Percentiles rank a stretch among this genome's conserved stretches.
phyloP scores from a whole-genome alignment of 2,797 vertebrate species.

The Premnoplex brunnescens region DNA sequence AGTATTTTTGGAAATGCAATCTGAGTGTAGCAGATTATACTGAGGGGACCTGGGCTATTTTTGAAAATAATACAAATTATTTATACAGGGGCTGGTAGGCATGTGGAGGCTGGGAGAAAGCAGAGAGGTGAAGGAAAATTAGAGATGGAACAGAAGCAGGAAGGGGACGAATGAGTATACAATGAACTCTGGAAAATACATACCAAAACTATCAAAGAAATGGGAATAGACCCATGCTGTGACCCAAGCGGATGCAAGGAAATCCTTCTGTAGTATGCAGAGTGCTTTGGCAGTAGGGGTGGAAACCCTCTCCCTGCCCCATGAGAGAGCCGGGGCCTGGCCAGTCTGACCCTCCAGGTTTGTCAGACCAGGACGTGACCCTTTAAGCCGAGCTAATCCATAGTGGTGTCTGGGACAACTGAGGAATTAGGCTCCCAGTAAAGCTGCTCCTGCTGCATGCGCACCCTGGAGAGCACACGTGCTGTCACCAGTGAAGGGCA shows the following conservation, averaged over 20 bases:
- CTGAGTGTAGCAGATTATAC: neutral
- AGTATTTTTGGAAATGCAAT: neutral
- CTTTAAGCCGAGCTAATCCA: slow-evolving; percentile 14
- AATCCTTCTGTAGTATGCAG: neutral
- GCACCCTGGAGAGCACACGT: neutral
- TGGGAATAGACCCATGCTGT: neutral
- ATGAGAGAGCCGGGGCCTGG: neutral
- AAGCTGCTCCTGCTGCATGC: neutral
- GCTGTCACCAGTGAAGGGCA: neutral
- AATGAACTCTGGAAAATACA: neutral
- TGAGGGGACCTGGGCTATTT: neutral
- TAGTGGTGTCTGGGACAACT: neutral
- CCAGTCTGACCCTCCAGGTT: neutral
- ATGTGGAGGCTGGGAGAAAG: neutral
- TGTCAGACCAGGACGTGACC: neutral
- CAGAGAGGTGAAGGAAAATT: neutral
- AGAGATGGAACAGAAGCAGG: neutral
- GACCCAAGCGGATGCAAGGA: neutral
- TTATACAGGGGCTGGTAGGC: neutral
- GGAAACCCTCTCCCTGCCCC: neutral
- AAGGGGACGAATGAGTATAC: neutral
- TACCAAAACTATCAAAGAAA: neutral
- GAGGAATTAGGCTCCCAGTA: neutral
- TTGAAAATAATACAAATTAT: neutral
- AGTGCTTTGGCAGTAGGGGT: neutral